These are phyloP conservation scores for Hycleus cichorii DNA, from an alignment of 1,140 invertebrate genomes.

Conservation along the genomic window DNA sequence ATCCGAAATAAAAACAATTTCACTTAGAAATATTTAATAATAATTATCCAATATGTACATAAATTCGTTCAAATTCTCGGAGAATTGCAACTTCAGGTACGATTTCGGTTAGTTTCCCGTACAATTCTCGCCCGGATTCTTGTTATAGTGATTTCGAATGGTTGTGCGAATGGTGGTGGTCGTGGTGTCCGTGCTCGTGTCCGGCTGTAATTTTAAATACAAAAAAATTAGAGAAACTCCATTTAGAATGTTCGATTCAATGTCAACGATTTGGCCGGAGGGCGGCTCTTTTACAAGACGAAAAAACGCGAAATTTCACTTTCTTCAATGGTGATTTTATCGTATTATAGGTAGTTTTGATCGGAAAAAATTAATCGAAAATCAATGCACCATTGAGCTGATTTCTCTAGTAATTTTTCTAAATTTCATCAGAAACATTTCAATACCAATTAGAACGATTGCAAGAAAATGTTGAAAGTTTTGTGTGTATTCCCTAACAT, in stretches of 20 bases:
- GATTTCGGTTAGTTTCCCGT: too few relatives aligned
- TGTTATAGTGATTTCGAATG: conserved; percentile 13
- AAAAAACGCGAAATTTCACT: too few relatives aligned
- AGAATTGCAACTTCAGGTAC: too few relatives aligned
- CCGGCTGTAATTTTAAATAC: conserved; percentile 35
- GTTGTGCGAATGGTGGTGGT: conserved; percentile 15
- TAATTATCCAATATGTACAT: too few relatives aligned
- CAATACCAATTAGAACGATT: background rate
- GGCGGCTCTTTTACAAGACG: too few relatives aligned
- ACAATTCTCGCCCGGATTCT: too few relatives aligned
- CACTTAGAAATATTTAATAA: too few relatives aligned
- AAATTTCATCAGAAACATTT: background rate
- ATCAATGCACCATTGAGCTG: background rate
- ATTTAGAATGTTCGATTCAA: conserved; percentile 10
- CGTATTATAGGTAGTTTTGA: too few relatives aligned
- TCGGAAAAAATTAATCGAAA: too few relatives aligned
- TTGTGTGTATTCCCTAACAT: conserved; percentile 11
- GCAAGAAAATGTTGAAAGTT: conserved; percentile 8
- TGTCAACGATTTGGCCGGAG: background rate
- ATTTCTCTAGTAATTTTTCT: background rate
- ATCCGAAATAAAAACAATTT: too few relatives aligned
- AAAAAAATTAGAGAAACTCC: background rate
- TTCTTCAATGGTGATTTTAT: too few relatives aligned
- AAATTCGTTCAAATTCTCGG: too few relatives aligned
- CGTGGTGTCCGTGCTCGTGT: conserved; percentile 23